phyloP scores from a whole-genome alignment of 2,797 vertebrate species.

The Poecilia wingei region DNA sequence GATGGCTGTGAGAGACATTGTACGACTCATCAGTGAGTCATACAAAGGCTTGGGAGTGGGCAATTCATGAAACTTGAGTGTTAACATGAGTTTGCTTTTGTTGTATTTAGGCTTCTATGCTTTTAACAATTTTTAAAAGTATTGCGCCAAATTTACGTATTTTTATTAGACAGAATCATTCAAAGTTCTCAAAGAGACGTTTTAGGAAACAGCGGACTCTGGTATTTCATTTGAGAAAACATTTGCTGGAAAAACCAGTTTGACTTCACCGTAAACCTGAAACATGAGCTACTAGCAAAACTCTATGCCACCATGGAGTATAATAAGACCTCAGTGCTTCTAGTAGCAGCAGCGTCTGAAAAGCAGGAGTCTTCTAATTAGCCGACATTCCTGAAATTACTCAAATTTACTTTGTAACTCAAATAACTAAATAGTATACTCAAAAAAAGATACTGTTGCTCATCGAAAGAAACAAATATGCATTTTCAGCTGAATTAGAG shows the following conservation, averaged over 20 bases:
- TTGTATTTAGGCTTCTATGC: background rate
- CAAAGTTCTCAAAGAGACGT: background rate
- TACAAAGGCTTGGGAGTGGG: background rate
- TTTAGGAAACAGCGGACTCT: background rate
- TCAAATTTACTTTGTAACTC: background rate
- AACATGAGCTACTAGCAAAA: background rate
- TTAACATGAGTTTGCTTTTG: background rate
- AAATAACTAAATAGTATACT: background rate
- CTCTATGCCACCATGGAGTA: background rate
- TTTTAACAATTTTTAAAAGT: background rate
- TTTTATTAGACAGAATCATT: background rate
- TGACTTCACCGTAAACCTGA: background rate
- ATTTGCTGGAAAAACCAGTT: constrained; percentile 1
- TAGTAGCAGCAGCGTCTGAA: background rate
- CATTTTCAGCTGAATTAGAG: background rate
- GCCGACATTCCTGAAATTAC: background rate
- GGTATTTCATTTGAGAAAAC: background rate
- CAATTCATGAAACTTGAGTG: background rate
- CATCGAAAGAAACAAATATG: background rate
- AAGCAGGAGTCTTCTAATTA: background rate
- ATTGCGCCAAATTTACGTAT: background rate
- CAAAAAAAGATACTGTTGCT: background rate
- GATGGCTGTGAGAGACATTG: background rate
- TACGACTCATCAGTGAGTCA: too few relatives aligned
- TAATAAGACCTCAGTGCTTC: background rate